Conservation (phyloP, 1,140 invertebrate genomes). For the Diprion similis region DNA sequence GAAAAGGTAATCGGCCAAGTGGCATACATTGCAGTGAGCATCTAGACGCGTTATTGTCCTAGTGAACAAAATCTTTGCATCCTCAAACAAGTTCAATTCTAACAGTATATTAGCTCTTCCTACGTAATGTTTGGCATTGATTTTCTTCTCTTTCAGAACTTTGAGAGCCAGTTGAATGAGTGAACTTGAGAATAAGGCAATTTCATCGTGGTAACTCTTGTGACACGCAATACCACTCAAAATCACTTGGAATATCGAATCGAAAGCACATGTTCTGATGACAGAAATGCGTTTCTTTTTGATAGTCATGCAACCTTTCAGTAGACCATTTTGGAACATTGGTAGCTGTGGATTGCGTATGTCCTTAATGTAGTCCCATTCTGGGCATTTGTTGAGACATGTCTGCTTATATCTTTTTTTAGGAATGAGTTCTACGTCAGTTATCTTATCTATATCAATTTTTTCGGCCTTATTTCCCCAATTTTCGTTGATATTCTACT, state of each 20-base stretch:
- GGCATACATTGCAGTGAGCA: conserved; percentile 17
- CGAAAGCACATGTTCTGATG: conserved; percentile 19
- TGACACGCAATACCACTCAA: conserved; percentile 9
- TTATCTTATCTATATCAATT: neutral
- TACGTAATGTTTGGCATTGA: neutral
- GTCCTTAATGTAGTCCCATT: neutral
- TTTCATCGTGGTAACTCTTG: conserved; percentile 10
- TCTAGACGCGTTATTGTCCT: conserved; percentile 19
- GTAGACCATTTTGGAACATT: neutral
- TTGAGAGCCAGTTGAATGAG: neutral
- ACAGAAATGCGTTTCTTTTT: conserved; percentile 5
- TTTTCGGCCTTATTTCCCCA: neutral
- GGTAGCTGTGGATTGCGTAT: neutral
- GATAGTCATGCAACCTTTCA: neutral
- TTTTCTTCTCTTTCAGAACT: neutral
- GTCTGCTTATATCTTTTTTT: neutral
- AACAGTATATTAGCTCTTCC: neutral
- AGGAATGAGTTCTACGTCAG: neutral
- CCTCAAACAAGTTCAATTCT: neutral
- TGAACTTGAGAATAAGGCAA: neutral
- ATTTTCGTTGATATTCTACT: neutral
- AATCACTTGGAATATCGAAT: conserved; percentile 22
- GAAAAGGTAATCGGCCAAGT: conserved; percentile 18
- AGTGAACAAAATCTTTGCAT: conserved; percentile 1
- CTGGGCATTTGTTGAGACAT: neutral